Evolutionary conservation across 2,888 invertebrate genomes (phyloP).

Genomic region (Morpho deidamia): DNA sequence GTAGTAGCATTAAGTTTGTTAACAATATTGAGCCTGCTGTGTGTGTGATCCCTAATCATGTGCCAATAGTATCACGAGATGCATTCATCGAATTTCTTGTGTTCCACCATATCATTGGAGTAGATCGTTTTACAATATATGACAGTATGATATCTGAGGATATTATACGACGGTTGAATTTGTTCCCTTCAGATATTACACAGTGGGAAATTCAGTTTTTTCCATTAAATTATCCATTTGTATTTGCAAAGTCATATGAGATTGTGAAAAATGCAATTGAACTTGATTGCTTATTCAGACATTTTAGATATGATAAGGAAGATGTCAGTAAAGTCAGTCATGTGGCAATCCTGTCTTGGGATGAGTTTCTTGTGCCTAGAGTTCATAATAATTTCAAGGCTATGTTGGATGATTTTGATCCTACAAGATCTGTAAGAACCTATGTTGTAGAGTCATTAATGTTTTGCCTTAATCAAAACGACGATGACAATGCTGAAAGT

Average conservation of each 20-base stretch:
- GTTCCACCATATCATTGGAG: slow-evolving; percentile 82
- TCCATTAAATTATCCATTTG: slow-evolving; percentile 82
- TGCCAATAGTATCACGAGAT: slow-evolving; percentile 71
- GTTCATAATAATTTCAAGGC: slow-evolving; percentile 75
- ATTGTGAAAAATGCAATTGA: slow-evolving; percentile 75
- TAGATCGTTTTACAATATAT: slow-evolving; percentile 82
- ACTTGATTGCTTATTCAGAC: slow-evolving; percentile 82
- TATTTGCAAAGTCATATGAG: slow-evolving; percentile 66
- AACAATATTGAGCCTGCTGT: slow-evolving; percentile 76
- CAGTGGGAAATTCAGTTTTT: slow-evolving; percentile 78
- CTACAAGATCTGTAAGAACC: slow-evolving; percentile 52
- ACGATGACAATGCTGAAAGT: slow-evolving; percentile 62
- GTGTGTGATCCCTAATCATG: slow-evolving; percentile 80
- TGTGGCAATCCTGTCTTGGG: slow-evolving; percentile 78
- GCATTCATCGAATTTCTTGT: slow-evolving; percentile 82
- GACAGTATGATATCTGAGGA: slow-evolving; percentile 77
- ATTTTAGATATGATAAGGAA: slow-evolving; percentile 72
- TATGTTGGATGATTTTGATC: slow-evolving; percentile 73
- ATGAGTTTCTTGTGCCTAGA: slow-evolving; percentile 82
- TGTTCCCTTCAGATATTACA: slow-evolving; percentile 64
- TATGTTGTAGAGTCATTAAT: slow-evolving; percentile 49
- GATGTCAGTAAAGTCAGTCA: slow-evolving; percentile 69
- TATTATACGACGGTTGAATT: slow-evolving; percentile 61
- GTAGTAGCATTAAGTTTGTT: slow-evolving; percentile 56
- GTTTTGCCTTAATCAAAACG: slow-evolving; percentile 66